Percentiles rank a stretch among this genome's conserved stretches.
Conservation (phyloP, 1,140 invertebrate species). For the Apis laboriosa region DNA sequence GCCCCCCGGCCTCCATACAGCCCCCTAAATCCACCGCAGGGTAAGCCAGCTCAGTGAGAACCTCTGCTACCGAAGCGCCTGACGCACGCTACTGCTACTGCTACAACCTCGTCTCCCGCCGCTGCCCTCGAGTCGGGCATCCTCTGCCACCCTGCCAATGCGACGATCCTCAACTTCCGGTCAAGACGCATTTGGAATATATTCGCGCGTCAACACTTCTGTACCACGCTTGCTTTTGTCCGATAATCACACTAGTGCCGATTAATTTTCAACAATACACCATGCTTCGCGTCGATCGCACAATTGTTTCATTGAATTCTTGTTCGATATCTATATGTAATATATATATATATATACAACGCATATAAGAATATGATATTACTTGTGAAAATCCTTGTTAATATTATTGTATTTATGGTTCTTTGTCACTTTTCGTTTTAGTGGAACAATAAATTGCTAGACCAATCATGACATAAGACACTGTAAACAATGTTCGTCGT, state of each 20-base stretch:
- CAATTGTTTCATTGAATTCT: background rate
- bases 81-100: conserved; percentile 56
- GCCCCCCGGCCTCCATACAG: conserved; percentile 86
- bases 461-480: too few species aligned
- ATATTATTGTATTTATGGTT: background rate
- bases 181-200: conserved; percentile 64
- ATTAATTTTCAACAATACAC: background rate
- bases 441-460: background rate
- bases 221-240: background rate
- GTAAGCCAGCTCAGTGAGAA: conserved; percentile 82
- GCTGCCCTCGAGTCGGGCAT: conserved; percentile 53
- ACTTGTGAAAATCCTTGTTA: background rate
- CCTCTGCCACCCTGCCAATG: conserved; percentile 57
- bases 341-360: too few species aligned
- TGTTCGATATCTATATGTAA: background rate
- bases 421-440: too few species aligned
- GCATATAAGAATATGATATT: background rate
- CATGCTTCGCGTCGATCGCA: background rate
- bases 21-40: conserved; percentile 83
- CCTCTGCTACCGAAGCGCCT: conserved; percentile 60
- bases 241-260: background rate
- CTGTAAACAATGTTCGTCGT: conserved; percentile 27
- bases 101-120: conserved; percentile 60
- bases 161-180: conserved; percentile 58
- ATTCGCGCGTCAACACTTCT: conserved; percentile 4